Evolutionary conservation across 2,113 vertebrate genomes (phyloP).

Genomic region (Sapayoa aenigma): DNA sequence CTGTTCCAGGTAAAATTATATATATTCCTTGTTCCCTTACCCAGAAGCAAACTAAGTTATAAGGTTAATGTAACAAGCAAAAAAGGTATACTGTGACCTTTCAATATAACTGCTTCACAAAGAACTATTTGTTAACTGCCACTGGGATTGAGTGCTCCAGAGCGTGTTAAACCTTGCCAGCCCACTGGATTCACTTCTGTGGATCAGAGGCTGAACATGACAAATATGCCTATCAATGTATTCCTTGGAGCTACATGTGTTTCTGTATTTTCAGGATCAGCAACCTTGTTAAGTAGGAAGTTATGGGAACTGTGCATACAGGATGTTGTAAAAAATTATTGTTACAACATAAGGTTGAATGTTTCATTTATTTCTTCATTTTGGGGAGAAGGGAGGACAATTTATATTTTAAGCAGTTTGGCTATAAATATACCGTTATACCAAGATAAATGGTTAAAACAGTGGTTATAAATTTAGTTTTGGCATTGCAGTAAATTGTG

Average conservation of each 20-base stretch:
- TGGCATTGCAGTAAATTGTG: conserved; percentile 16
- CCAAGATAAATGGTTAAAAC: conserved; percentile 31
- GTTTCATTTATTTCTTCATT: conserved; percentile 35
- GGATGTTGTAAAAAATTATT: neutral
- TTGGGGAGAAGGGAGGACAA: neutral
- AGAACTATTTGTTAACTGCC: conserved; percentile 51
- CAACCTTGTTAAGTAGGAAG: conserved; percentile 35
- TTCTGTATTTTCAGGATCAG: conserved; percentile 40
- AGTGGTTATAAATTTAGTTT: conserved; percentile 20
- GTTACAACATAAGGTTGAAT: neutral
- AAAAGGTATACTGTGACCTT: conserved; percentile 22
- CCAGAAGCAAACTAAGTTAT: conserved; percentile 32
- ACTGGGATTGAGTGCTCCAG: conserved; percentile 39
- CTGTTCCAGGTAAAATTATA: neutral
- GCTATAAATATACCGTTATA: neutral
- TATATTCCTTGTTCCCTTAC: neutral
- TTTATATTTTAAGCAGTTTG: conserved; percentile 25
- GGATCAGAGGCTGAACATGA: conserved; percentile 29
- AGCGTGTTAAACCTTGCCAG: conserved; percentile 5
- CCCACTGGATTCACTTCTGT: neutral
- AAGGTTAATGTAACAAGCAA: neutral
- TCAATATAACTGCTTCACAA: neutral
- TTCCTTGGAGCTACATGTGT: conserved; percentile 21
- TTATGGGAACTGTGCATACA: neutral
- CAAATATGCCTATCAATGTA: conserved; percentile 24